phyloP scores from a whole-genome alignment of 2,113 vertebrate genomes.

The Xenopus borealis region DNA sequence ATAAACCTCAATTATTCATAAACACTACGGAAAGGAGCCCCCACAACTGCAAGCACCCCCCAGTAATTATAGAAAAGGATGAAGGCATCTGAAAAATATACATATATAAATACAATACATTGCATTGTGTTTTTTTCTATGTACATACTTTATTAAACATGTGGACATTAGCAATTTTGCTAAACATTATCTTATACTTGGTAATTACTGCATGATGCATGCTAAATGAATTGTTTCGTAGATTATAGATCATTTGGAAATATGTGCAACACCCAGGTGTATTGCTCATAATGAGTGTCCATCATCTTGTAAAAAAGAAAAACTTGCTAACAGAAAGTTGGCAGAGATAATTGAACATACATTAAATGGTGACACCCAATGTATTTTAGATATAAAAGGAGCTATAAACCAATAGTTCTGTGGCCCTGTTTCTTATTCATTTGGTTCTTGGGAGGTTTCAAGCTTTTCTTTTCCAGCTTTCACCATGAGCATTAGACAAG shows the following conservation, averaged over 20 bases:
- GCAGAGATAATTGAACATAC: constrained; percentile 12
- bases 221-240: too few relatives aligned
- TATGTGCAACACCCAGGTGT: constrained; percentile 20
- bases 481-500: constrained; percentile 16
- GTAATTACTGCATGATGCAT: neutral
- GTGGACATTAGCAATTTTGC: too few relatives aligned
- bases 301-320: constrained; percentile 7
- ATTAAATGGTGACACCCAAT: constrained; percentile 39
- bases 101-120: too few relatives aligned
- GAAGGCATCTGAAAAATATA: too few relatives aligned
- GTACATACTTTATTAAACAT: neutral
- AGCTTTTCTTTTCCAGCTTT: neutral
- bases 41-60: too few relatives aligned
- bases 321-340: constrained; percentile 24
- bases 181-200: too few relatives aligned
- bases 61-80: too few relatives aligned
- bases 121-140: neutral
- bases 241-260: too few relatives aligned
- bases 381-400: constrained; percentile 25
- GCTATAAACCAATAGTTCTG: constrained; percentile 27
- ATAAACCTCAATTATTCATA: too few relatives aligned
- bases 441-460: neutral
- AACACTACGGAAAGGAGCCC: too few relatives aligned
- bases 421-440: constrained; percentile 4
- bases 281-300: constrained; percentile 31